These are phyloP conservation scores for Alouatta palliata DNA, from an alignment of 2,113 vertebrate genomes.

Conservation along the genomic window DNA sequence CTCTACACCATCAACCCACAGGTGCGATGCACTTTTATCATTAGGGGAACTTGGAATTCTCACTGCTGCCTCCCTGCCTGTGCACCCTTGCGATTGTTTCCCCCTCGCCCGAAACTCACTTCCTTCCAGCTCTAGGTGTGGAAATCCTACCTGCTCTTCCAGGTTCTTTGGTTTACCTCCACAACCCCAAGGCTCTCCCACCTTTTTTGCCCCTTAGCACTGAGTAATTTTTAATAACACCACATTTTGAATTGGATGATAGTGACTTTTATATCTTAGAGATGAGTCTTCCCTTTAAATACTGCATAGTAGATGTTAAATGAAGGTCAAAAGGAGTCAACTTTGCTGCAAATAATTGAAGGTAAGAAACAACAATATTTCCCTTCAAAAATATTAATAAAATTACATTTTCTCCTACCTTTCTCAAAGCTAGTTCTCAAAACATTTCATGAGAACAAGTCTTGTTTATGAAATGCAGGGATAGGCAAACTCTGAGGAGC, in stretches of 20 bases:
- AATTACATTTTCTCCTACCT: background rate
- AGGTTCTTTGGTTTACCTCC: background rate
- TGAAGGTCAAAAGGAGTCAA: background rate
- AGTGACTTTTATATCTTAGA: background rate
- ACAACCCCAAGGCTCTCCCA: no score
- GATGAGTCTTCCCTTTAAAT: background rate
- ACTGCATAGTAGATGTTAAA: background rate
- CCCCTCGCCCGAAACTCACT: no score
- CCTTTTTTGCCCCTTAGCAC: background rate
- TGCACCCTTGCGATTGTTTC: accelerated
- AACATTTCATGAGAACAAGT: background rate
- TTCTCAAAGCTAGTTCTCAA: background rate
- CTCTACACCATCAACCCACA: no score
- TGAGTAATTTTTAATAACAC: background rate
- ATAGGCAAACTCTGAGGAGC: background rate
- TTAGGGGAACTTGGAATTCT: no score
- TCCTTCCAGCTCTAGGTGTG: no score
- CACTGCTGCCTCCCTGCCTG: background rate
- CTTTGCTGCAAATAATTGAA: background rate
- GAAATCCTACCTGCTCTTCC: background rate
- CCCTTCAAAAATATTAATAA: background rate
- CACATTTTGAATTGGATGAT: background rate
- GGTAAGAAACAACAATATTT: background rate
- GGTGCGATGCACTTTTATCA: accelerated
- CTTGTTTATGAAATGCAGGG: background rate